Evolutionary conservation across 2,888 invertebrate species (phyloP).

Genomic region (Automeris io): DNA sequence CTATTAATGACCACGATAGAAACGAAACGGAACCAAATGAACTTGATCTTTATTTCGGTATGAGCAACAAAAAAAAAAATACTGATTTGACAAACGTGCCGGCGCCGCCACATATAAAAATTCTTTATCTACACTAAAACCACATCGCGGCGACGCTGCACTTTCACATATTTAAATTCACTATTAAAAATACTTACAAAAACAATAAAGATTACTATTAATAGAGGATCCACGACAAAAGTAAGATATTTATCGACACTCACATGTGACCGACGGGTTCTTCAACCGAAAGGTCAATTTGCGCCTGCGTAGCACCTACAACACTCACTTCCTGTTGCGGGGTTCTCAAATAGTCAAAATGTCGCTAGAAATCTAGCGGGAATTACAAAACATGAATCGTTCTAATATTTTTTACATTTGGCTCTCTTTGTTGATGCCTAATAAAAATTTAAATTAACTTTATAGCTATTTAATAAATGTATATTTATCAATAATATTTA

Average conservation of each 20-base stretch:
- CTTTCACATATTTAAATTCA: constrained; percentile 62
- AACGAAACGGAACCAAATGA: constrained; percentile 26
- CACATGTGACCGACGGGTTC: constrained; percentile 95
- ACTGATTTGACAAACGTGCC: constrained; percentile 71
- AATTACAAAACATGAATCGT: constrained; percentile 32
- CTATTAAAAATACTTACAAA: constrained; percentile 72
- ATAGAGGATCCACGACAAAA: constrained; percentile 68
- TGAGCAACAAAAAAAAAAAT: constrained; percentile 50
- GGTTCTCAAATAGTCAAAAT: constrained; percentile 67
- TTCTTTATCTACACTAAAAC: constrained; percentile 58
- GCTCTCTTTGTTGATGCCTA: too few relatives aligned
- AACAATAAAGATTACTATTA: constrained; percentile 59
- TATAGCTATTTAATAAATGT: too few relatives aligned
- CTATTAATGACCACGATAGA: constrained; percentile 27
- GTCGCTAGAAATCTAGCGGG: constrained; percentile 49
- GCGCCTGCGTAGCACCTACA: constrained; percentile 83
- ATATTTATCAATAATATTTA: too few relatives aligned
- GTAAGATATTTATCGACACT: constrained; percentile 81
- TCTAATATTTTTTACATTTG: background rate
- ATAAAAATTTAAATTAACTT: too few relatives aligned
- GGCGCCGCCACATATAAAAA: constrained; percentile 58
- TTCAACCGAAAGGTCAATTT: constrained; percentile 87
- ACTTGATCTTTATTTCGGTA: constrained; percentile 42
- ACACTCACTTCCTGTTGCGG: constrained; percentile 74
- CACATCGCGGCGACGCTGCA: constrained; percentile 48